A percentile compares a stretch with the other conserved stretches of the same genome.
These are phyloP conservation scores for Diaphora mendica DNA, from an alignment of 2,888 invertebrate species.

Conservation along the genomic window DNA sequence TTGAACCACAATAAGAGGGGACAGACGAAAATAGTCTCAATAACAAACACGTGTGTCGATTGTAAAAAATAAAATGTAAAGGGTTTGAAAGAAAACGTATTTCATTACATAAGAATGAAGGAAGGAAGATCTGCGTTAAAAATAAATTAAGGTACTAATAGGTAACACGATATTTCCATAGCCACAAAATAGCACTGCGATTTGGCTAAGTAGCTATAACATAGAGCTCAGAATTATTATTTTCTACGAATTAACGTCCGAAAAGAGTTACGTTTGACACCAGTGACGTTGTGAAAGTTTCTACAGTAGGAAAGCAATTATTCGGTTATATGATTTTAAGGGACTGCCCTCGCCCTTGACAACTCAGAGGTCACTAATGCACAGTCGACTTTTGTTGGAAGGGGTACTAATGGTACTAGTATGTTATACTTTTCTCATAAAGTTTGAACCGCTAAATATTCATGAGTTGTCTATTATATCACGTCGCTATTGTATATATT, in stretches of 20 bases:
- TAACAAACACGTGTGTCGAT: conserved; percentile 78
- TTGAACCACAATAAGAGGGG: conserved; percentile 79
- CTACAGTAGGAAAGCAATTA: not conserved
- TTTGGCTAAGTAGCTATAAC: not conserved
- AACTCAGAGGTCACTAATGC: too few species aligned
- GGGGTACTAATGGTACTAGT: too few species aligned
- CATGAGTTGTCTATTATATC: too few species aligned
- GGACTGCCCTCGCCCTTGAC: too few species aligned
- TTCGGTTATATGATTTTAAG: not conserved
- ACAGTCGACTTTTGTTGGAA: too few species aligned
- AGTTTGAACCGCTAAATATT: too few species aligned
- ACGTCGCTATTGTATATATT: too few species aligned
- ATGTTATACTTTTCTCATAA: too few species aligned
- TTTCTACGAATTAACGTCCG: not conserved
- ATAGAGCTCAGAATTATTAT: not conserved
- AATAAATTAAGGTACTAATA: not conserved
- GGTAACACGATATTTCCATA: not conserved
- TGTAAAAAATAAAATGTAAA: conserved; percentile 67
- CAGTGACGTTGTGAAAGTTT: not conserved
- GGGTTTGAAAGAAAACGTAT: conserved; percentile 22
- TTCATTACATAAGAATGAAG: conserved; percentile 17
- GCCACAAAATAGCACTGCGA: not conserved
- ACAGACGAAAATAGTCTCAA: conserved; percentile 77
- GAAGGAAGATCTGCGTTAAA: not conserved
- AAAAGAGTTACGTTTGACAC: not conserved